A percentile compares a stretch with the other conserved stretches of the same genome.
Conservation (phyloP, 2,113 vertebrate species). For the Leucosticte australis region DNA sequence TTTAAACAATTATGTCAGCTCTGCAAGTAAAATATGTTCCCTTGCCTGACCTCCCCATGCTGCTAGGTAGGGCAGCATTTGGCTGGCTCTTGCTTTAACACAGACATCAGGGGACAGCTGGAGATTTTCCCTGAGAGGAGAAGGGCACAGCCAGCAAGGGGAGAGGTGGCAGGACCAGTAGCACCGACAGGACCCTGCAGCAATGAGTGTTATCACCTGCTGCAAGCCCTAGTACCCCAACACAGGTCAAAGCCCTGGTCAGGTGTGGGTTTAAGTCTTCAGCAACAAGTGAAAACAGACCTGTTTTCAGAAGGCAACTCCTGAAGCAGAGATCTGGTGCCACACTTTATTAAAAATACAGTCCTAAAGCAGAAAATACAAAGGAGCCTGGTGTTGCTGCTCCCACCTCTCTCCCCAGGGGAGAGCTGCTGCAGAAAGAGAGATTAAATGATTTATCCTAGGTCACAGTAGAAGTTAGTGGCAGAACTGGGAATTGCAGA, state of each 20-base stretch:
- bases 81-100: not conserved
- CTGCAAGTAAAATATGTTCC: conserved; percentile 38
- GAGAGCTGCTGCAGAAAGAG: not conserved
- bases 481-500: not conserved
- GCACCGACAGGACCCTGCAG: fast-evolving
- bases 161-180: not conserved
- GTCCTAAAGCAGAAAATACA: not conserved
- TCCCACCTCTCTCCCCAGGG: not conserved
- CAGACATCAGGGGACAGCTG: not conserved
- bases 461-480: not conserved
- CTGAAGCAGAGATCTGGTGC: not conserved
- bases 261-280: not conserved
- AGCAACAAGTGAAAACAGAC: not conserved
- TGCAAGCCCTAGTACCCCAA: not conserved
- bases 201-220: not conserved
- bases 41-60: not conserved
- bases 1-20: conserved; percentile 50
- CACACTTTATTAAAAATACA: not conserved
- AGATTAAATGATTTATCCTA: not conserved
- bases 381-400: not conserved
- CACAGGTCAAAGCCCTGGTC: not conserved
- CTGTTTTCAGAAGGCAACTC: not conserved
- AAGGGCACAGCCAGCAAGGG: not conserved
- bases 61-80: conserved; percentile 3
- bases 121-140: not conserved